Evolutionary conservation across 2,888 invertebrate species (phyloP), one percentile per base, ranked within the genome.

Genomic region (Drosophila ezoana): DNA sequence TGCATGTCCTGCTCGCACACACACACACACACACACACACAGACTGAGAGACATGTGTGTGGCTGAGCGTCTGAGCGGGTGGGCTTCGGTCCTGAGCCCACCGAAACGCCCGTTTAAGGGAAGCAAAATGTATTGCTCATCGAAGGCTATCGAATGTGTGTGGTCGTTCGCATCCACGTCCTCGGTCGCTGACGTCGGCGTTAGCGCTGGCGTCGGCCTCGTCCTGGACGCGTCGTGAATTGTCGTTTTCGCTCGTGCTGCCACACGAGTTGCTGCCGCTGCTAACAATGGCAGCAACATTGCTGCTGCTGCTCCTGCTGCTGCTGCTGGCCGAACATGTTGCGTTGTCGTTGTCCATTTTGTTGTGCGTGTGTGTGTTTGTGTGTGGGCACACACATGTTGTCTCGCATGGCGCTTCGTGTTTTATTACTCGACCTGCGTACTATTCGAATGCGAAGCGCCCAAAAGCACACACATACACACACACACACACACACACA

Each of bases 141-240:
- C 87, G 87, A 87, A 87, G 87, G 89, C 89, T 89, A 87, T 87
- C 87, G 87, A 87, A 89, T 89, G 89, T 87, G 86, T 81, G 70
- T 62, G 76, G 65, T 66, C 59, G 67, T 51, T 49, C 41, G 57
- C 54, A 49, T 48, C 62, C 48, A 66, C 44, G 52, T 56, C 44
- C 58, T 48, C 41, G 66, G 66, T 11, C 45, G 11, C 28, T 49
- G 48, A 28, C 38, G 32, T 51, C 62, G 51, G 51, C 57, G 43
- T 57, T 40, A 52, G 51, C 41, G 18, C 23, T 23, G 23, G 3
- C 32, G 14, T 54, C 53, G 40, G 10, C 53, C 23, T 16, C 52
- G 52, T 28, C 38, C 38, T 52, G 37, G 28, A 28, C 18, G 51
- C 4, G 38, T 52, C 52, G 52, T 40, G 28, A 20, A 40, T n/a